phyloP scores from a whole-genome alignment of 2,113 vertebrate species.

The Hippopotamus amphibius region DNA sequence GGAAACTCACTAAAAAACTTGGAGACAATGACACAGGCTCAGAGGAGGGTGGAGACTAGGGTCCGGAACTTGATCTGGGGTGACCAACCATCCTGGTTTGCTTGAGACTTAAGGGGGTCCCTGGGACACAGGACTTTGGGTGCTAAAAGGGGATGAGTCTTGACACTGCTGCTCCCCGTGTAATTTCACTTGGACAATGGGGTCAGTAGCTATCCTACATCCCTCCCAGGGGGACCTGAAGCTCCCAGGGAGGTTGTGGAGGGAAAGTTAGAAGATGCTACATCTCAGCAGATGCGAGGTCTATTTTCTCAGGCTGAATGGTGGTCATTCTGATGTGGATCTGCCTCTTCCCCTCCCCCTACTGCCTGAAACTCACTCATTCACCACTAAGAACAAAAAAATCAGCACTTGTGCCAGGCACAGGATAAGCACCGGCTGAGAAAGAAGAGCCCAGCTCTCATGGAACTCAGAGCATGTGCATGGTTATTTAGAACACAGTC shows the following conservation, averaged over 20 bases:
- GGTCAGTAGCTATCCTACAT: not conserved
- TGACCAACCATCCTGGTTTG: not conserved
- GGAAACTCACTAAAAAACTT: not conserved
- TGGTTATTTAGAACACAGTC: not conserved
- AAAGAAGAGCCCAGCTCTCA: not conserved
- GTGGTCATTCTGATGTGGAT: not conserved
- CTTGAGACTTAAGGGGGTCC: not conserved
- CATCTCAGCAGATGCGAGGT: not conserved
- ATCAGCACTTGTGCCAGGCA: not conserved
- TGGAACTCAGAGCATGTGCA: rapidly evolving
- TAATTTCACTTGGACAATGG: not conserved
- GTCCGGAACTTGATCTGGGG: not conserved
- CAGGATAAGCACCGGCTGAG: rapidly evolving
- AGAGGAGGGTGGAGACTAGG: not conserved
- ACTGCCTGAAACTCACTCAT: not conserved
- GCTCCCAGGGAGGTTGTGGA: not conserved
- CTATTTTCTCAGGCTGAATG: too few relatives aligned
- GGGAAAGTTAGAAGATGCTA: not conserved
- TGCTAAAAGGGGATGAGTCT: not conserved
- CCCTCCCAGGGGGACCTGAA: not conserved
- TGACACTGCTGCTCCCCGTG: not conserved
- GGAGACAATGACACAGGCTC: not conserved
- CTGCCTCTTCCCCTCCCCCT: not conserved
- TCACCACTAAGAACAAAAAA: not conserved
- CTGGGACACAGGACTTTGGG: not conserved